Evolutionary conservation across 2,888 invertebrate genomes (phyloP).

Genomic region (Melieria picta): DNA sequence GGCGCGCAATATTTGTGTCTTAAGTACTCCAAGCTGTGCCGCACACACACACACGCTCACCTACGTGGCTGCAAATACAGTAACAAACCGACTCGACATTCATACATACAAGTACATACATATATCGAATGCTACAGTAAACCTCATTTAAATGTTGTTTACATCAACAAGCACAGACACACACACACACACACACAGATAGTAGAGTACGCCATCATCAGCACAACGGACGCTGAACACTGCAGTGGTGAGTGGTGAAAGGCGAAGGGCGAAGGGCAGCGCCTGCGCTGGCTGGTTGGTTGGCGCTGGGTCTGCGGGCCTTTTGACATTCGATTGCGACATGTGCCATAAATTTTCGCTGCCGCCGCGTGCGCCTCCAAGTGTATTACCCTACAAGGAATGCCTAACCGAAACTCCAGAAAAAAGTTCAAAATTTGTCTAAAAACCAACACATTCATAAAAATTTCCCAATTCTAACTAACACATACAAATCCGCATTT

Average conservation of each 20-base stretch:
- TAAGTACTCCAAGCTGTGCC: too few relatives aligned
- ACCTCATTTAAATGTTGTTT: conserved; percentile 32
- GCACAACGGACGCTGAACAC: background rate
- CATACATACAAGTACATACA: background rate
- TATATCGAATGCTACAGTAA: background rate
- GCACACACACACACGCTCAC: too few relatives aligned
- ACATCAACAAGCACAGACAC: conserved; percentile 5
- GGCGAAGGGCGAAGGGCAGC: background rate
- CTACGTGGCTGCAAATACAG: too few relatives aligned
- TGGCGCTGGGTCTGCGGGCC: too few relatives aligned
- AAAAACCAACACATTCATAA: too few relatives aligned
- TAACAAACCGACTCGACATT: background rate
- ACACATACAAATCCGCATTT: too few relatives aligned
- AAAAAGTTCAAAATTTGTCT: too few relatives aligned
- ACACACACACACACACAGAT: background rate
- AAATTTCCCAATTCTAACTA: too few relatives aligned
- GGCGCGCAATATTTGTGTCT: background rate
- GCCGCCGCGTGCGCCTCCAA: too few relatives aligned
- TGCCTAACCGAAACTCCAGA: too few relatives aligned
- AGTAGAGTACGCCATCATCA: background rate
- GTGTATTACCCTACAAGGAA: too few relatives aligned
- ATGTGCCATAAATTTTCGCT: conserved; percentile 22
- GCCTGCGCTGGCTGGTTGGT: background rate
- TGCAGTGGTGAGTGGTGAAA: conserved; percentile 2
- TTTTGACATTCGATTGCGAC: background rate